phyloP scores from a whole-genome alignment of 2,797 vertebrate genomes.

The Sebastes iracundus region DNA sequence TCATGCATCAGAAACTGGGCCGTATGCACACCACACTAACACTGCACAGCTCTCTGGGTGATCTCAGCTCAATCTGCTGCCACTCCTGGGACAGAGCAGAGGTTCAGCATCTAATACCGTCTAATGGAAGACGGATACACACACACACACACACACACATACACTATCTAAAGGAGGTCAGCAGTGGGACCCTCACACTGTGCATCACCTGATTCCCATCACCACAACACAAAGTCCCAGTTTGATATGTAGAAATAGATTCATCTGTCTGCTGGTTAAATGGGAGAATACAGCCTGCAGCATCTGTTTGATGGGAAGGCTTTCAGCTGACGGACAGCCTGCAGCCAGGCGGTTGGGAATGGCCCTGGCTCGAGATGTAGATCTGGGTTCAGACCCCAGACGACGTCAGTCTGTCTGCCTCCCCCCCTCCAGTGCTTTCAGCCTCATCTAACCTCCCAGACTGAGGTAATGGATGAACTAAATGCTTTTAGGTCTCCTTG shows the following conservation, averaged over 20 bases:
- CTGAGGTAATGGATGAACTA: slow-evolving; percentile 42
- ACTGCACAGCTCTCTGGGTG: slow-evolving; percentile 32
- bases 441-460: slow-evolving; percentile 33
- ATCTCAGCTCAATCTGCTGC: slow-evolving; percentile 48
- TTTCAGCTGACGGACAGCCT: slow-evolving; percentile 20
- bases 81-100: slow-evolving; percentile 35
- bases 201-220: slow-evolving; percentile 17
- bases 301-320: slow-evolving; percentile 15
- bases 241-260: slow-evolving; percentile 5
- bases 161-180: slow-evolving; percentile 2
- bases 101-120: slow-evolving; percentile 41
- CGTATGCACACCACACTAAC: slow-evolving; percentile 20
- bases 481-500: slow-evolving; percentile 38
- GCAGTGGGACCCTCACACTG: not conserved
- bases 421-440: slow-evolving; percentile 21
- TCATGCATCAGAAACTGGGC: slow-evolving; percentile 61
- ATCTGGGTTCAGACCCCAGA: slow-evolving; percentile 60
- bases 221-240: not conserved
- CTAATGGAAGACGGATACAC: slow-evolving; percentile 30
- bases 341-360: slow-evolving; percentile 15
- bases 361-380: slow-evolving; percentile 53
- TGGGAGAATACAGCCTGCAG: slow-evolving; percentile 17
- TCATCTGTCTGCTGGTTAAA: slow-evolving; percentile 12
- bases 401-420: slow-evolving; percentile 40
- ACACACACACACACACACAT: not conserved